Conservation (phyloP, 2,888 invertebrate species). For the Nomada lathburiana region DNA sequence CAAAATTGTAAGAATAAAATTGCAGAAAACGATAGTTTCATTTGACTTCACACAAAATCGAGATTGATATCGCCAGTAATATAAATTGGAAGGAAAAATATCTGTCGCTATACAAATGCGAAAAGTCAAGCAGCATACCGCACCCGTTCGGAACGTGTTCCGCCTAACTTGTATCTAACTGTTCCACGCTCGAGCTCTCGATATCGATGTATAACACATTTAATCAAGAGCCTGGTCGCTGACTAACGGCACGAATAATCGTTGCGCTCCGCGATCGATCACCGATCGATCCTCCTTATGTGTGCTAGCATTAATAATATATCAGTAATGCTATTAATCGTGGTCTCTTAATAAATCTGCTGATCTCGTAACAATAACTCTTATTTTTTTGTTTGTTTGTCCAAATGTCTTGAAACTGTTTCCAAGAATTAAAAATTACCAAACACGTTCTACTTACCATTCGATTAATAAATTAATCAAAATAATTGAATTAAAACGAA, state of each 20-base stretch:
- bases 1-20: not conserved
- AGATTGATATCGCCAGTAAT: not conserved
- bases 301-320: conserved; percentile 64
- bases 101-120: conserved; percentile 11
- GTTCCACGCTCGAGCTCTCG: conserved; percentile 68
- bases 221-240: conserved; percentile 72
- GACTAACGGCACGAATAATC: conserved; percentile 76
- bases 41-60: not conserved
- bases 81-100: conserved; percentile 3
- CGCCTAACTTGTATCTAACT: conserved; percentile 76
- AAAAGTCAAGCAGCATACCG: conserved; percentile 58
- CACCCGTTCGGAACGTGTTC: conserved; percentile 65
- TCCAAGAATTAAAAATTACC: not conserved
- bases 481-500: not conserved
- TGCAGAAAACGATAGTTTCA: not conserved
- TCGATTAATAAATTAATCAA: conserved; percentile 5
- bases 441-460: not conserved
- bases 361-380: conserved; percentile 64
- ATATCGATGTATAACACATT: conserved; percentile 71
- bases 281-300: conserved; percentile 48
- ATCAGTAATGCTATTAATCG: conserved; percentile 63
- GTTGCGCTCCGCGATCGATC: conserved; percentile 56
- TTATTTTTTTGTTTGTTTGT: not conserved
- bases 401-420: not conserved
- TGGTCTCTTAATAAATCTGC: conserved; percentile 51